Conservation (phyloP, 2,113 vertebrate species). For the Cygnus buccinator region DNA sequence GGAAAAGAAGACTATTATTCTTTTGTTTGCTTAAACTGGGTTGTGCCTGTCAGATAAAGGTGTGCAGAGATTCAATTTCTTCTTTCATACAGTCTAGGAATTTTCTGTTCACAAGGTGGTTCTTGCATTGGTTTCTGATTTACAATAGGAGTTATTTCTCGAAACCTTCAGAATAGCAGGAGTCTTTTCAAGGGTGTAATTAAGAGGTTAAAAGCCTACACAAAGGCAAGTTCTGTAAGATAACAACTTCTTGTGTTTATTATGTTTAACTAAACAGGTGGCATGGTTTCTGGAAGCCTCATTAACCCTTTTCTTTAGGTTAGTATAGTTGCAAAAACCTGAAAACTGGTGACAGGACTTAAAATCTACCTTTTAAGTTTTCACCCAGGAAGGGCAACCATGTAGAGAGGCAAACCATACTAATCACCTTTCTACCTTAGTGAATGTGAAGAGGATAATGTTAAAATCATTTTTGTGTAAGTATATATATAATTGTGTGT, state of each 20-base stretch:
- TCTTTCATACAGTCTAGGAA: constrained; percentile 58
- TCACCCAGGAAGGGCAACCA: neutral
- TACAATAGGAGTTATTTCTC: constrained; percentile 68
- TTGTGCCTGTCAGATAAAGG: constrained; percentile 74
- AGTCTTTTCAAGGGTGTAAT: constrained; percentile 49
- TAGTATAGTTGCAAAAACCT: neutral
- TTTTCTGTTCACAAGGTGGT: constrained; percentile 72
- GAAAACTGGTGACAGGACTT: neutral
- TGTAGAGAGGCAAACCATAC: neutral
- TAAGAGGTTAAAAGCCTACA: constrained; percentile 62
- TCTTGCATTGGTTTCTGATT: constrained; percentile 67
- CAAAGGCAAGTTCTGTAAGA: constrained; percentile 44
- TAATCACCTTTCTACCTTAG: neutral
- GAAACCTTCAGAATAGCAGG: constrained; percentile 61
- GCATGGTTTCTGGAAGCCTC: constrained; percentile 12
- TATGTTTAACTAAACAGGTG: constrained; percentile 39
- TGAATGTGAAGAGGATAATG: neutral
- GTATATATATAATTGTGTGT: neutral
- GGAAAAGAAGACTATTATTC: constrained; percentile 75
- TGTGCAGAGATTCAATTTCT: constrained; percentile 77
- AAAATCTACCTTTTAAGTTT: neutral
- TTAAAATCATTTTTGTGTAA: neutral
- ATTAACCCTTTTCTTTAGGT: constrained; percentile 30
- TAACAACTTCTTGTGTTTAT: constrained; percentile 14
- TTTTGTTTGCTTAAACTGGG: constrained; percentile 77